These are phyloP conservation scores for Percopsis omiscomaycus DNA, from an alignment of 2,797 vertebrate species.

Conservation along the genomic window DNA sequence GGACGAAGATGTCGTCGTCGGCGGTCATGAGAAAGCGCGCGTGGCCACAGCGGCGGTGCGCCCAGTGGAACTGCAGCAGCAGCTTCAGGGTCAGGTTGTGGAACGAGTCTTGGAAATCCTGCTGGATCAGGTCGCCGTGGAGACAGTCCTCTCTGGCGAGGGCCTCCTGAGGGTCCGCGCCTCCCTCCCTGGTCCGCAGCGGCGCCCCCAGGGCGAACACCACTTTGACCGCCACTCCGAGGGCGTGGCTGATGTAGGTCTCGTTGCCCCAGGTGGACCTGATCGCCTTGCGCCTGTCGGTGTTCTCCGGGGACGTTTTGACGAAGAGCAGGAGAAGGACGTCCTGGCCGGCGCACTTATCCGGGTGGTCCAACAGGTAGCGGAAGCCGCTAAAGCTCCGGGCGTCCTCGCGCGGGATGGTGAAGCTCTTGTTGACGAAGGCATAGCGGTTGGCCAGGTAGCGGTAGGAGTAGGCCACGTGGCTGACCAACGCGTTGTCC, in stretches of 20 bases:
- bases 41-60: constrained; percentile 84
- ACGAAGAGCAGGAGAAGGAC: constrained; percentile 91
- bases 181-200: constrained; percentile 26
- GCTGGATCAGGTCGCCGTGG: constrained; percentile 88
- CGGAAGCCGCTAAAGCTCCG: constrained; percentile 70
- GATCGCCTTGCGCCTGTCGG: constrained; percentile 82
- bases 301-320: constrained; percentile 88
- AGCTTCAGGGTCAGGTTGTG: constrained; percentile 95
- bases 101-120: constrained; percentile 93
- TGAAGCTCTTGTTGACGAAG: constrained; percentile 86
- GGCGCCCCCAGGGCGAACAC: constrained; percentile 86
- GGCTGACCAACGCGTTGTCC: constrained; percentile 79
- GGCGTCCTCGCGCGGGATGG: constrained; percentile 75
- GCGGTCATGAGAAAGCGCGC: constrained; percentile 94
- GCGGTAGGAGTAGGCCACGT: constrained; percentile 89
- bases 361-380: constrained; percentile 86
- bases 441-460: constrained; percentile 85
- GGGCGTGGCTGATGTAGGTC: constrained; percentile 71
- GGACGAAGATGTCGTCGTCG: constrained; percentile 95
- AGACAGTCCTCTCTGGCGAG: constrained; percentile 80
- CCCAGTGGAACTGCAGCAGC: constrained; percentile 92
- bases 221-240: constrained; percentile 87
- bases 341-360: constrained; percentile 81
- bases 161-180: constrained; percentile 58
- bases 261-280: constrained; percentile 94